Evolutionary conservation across 2,888 invertebrate genomes (phyloP).

Genomic region (Orthonevra nobilis): DNA sequence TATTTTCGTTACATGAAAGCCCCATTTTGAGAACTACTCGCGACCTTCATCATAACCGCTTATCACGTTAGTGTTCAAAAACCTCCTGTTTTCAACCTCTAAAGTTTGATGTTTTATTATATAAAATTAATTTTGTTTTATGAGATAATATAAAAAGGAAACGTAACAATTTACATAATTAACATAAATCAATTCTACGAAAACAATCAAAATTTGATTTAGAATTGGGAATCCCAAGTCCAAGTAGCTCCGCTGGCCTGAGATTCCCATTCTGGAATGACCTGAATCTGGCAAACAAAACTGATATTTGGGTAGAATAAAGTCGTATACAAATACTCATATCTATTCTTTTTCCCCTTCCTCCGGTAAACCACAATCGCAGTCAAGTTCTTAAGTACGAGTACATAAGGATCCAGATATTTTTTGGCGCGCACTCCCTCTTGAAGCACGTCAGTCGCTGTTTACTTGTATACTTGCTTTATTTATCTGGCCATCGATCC

Average conservation of each 20-base stretch:
- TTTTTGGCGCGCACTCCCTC: conserved; percentile 67
- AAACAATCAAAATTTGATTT: conserved; percentile 2
- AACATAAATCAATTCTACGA: conserved; percentile 10
- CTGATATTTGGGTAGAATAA: too few relatives aligned
- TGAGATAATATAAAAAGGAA: too few relatives aligned
- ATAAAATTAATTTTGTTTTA: too few relatives aligned
- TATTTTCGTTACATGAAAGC: too few relatives aligned
- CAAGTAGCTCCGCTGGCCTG: conserved; percentile 36
- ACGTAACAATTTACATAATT: conserved; percentile 24
- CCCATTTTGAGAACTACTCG: too few relatives aligned
- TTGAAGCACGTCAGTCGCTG: conserved; percentile 10
- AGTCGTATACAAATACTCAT: too few relatives aligned
- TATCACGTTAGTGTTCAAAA: too few relatives aligned
- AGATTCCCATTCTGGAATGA: conserved; percentile 43
- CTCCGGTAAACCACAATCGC: conserved; percentile 40
- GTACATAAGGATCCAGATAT: conserved; percentile 4
- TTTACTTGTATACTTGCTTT: too few relatives aligned
- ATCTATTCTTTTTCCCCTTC: conserved; percentile 10
- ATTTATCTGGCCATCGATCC: too few relatives aligned
- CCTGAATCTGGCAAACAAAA: background rate
- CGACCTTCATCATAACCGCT: too few relatives aligned
- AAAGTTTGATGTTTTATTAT: too few relatives aligned
- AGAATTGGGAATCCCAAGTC: conserved; percentile 2
- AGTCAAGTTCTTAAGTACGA: background rate
- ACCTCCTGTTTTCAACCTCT: too few relatives aligned